These are phyloP conservation scores for Panulirus ornatus DNA, from an alignment of 1,140 invertebrate genomes.

Conservation along the genomic window DNA sequence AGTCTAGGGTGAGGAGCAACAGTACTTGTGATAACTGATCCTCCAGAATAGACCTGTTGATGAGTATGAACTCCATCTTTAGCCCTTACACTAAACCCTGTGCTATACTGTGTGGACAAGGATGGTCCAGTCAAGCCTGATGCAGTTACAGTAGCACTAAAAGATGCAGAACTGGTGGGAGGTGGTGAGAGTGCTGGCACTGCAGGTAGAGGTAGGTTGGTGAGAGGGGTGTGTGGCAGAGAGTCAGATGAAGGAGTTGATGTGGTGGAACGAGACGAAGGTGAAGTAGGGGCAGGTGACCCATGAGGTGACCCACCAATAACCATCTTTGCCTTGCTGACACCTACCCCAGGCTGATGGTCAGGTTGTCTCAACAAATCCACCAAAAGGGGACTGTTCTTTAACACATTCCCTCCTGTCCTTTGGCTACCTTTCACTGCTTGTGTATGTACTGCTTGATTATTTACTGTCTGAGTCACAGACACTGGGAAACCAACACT, in stretches of 20 bases:
- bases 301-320: slow-evolving; percentile 61
- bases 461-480: slow-evolving; percentile 49
- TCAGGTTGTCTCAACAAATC: slow-evolving; percentile 74
- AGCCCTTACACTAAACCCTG: slow-evolving; percentile 50
- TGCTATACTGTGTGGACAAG: slow-evolving; percentile 42
- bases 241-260: slow-evolving; percentile 70
- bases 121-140: slow-evolving; percentile 17
- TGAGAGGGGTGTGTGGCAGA: slow-evolving; percentile 61
- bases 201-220: slow-evolving; percentile 68
- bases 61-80: slow-evolving; percentile 74
- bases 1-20: slow-evolving; percentile 57
- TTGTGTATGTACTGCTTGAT: slow-evolving; percentile 32
- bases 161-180: slow-evolving; percentile 48
- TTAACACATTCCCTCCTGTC: slow-evolving; percentile 68
- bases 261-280: slow-evolving; percentile 64
- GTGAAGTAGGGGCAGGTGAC: slow-evolving; percentile 63
- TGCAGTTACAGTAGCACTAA: slow-evolving; percentile 43
- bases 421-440: slow-evolving; percentile 41
- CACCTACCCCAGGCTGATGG: slow-evolving; percentile 48
- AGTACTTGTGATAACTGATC: slow-evolving; percentile 74
- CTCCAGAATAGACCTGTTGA: slow-evolving; percentile 74
- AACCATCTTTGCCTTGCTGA: slow-evolving; percentile 48
- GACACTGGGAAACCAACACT: slow-evolving; percentile 55
- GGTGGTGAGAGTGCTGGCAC: slow-evolving; percentile 67
- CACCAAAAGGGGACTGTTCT: slow-evolving; percentile 74